Evolutionary conservation across 2,888 invertebrate genomes (phyloP).

Genomic region (Ormyrus pomaceus): DNA sequence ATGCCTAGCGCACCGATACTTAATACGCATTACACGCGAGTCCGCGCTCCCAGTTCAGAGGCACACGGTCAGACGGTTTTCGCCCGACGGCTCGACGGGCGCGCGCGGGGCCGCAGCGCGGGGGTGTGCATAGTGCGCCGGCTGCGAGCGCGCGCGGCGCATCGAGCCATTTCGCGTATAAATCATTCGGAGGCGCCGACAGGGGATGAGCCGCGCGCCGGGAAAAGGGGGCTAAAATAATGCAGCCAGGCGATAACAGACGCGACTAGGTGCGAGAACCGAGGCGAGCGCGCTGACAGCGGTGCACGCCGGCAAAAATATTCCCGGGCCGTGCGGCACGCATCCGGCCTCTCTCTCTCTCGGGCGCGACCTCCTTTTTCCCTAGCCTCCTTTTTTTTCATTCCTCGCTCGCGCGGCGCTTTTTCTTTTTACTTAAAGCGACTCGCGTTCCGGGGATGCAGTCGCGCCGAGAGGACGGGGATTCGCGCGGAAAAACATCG

Average conservation of each 20-base stretch:
- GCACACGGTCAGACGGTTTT: not conserved
- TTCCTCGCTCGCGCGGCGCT: too few species aligned
- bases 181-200: conserved; percentile 41
- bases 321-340: not conserved
- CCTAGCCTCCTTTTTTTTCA: not conserved
- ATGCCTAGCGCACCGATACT: conserved; percentile 7
- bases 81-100: conserved; percentile 4
- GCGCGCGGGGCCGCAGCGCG: not conserved
- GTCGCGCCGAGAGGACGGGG: too few species aligned
- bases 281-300: conserved; percentile 29
- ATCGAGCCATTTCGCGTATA: conserved; percentile 39
- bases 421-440: too few species aligned
- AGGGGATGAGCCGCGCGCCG: not conserved
- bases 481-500: too few species aligned
- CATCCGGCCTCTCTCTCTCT: too few species aligned
- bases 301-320: not conserved
- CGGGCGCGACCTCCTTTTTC: conserved; percentile 7
- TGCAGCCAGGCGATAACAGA: conserved; percentile 47
- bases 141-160: not conserved
- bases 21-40: not conserved
- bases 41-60: not conserved
- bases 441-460: too few species aligned
- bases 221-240: conserved; percentile 43
- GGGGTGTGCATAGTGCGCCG: too few species aligned
- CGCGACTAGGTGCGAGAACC: not conserved